Conservation (phyloP, 2,888 invertebrate species). For the Syritta pipiens region DNA sequence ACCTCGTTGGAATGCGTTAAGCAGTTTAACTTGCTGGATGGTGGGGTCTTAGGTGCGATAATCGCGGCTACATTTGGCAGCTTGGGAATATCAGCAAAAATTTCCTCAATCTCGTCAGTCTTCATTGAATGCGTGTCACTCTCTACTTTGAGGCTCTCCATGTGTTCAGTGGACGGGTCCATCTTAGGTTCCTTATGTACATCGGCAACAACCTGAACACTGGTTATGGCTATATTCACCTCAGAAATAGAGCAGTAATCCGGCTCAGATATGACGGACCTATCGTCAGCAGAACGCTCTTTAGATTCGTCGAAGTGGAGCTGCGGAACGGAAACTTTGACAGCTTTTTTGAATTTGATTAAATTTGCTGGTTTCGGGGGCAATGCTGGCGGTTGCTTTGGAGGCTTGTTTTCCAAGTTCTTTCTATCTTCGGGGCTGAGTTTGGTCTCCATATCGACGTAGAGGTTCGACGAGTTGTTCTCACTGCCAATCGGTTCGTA, state of each 20-base stretch:
- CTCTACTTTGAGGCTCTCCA: constrained; percentile 66
- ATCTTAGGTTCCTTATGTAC: constrained; percentile 73
- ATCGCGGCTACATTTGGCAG: constrained; percentile 88
- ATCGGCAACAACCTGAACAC: constrained; percentile 82
- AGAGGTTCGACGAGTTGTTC: constrained; percentile 81
- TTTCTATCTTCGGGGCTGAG: constrained; percentile 75
- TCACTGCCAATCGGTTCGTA: constrained; percentile 84
- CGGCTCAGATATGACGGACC: constrained; percentile 81
- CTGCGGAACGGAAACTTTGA: constrained; percentile 73
- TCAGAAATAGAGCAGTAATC: constrained; percentile 89
- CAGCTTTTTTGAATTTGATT: constrained; percentile 82
- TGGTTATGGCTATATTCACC: constrained; percentile 79
- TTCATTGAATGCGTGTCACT: constrained; percentile 73
- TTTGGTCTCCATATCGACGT: constrained; percentile 83
- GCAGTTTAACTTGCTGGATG: constrained; percentile 24
- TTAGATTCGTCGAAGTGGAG: constrained; percentile 43
- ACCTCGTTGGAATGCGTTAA: constrained; percentile 49
- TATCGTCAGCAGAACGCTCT: constrained; percentile 65
- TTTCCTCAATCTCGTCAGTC: constrained; percentile 78
- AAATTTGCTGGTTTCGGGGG: constrained; percentile 89
- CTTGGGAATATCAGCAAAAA: constrained; percentile 84
- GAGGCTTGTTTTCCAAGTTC: constrained; percentile 80
- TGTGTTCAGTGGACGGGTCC: constrained; percentile 48
- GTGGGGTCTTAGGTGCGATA: constrained; percentile 82
- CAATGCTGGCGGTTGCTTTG: constrained; percentile 84